A percentile compares a stretch with the other conserved stretches of the same genome.
Evolutionary conservation across 2,888 invertebrate genomes (phyloP).

Genomic region (Trissonchulus latispiculum): DNA sequence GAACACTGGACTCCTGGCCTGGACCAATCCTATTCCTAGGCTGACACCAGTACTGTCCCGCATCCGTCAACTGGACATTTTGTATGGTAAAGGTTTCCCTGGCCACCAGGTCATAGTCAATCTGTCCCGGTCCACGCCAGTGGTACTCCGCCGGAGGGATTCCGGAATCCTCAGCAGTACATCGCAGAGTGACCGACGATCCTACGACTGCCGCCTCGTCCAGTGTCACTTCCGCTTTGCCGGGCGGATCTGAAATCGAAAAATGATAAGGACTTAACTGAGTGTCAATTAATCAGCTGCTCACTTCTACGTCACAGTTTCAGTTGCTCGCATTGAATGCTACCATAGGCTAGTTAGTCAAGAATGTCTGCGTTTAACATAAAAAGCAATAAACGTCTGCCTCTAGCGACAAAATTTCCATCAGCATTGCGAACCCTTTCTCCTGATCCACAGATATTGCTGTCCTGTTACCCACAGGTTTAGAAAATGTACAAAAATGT

Average conservation of each 20-base stretch:
- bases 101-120: constrained; percentile 6
- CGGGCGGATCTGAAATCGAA: constrained; percentile 20
- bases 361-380: no score
- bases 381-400: no score
- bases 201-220: constrained; percentile 63
- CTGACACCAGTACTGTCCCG: constrained; percentile 78
- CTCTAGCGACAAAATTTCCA: no score
- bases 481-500: no score
- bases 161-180: constrained; percentile 70
- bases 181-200: constrained; percentile 67
- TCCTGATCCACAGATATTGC: no score
- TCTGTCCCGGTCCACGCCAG: constrained; percentile 16
- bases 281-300: no score
- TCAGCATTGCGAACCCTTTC: no score
- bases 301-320: no score
- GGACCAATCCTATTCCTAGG: constrained; percentile 75
- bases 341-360: no score
- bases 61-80: constrained; percentile 69
- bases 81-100: constrained; percentile 54
- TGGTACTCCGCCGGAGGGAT: constrained; percentile 54
- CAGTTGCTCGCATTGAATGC: no score
- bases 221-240: constrained; percentile 13
- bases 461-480: no score
- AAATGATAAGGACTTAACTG: no score
- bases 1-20: constrained; percentile 58